Conservation (phyloP, 2,888 invertebrate genomes). For the Pollenia griseotomentosa region DNA sequence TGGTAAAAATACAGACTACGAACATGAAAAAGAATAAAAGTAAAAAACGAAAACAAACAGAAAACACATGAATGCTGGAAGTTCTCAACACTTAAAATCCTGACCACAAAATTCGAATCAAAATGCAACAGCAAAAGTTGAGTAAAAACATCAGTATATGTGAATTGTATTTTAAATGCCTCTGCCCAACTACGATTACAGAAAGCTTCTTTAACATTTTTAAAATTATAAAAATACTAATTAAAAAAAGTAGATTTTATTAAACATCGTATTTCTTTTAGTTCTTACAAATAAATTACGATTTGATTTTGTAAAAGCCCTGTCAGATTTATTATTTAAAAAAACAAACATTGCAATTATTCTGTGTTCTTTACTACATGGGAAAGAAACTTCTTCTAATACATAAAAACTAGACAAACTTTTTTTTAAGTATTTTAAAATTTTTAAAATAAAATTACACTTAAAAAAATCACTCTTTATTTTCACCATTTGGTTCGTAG, state of each 20-base stretch:
- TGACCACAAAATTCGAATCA: slow-evolving; percentile 52
- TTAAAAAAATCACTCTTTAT: no score
- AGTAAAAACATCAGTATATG: background rate
- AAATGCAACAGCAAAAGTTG: slow-evolving; percentile 30
- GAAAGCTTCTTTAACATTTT: slow-evolving; percentile 1
- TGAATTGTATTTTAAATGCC: slow-evolving; percentile 33
- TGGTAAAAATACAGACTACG: slow-evolving; percentile 4
- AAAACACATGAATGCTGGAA: slow-evolving; percentile 28
- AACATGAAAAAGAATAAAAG: background rate
- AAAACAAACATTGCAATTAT: no score
- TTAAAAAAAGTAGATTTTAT: background rate
- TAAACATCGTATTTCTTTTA: no score
- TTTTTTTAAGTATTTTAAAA: no score
- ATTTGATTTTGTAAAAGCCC: no score
- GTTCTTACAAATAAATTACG: no score
- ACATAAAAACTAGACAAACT: no score
- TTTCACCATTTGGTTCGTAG: no score
- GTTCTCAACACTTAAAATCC: slow-evolving; percentile 53
- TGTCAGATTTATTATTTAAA: no score
- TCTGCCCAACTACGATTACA: slow-evolving; percentile 26
- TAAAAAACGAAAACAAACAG: background rate
- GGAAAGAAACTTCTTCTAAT: no score
- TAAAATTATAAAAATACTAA: slow-evolving; percentile 1
- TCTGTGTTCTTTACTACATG: no score
- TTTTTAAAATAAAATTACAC: no score